These are phyloP conservation scores for Nemotelus pantherinus DNA, from an alignment of 2,888 invertebrate genomes.

Conservation along the genomic window DNA sequence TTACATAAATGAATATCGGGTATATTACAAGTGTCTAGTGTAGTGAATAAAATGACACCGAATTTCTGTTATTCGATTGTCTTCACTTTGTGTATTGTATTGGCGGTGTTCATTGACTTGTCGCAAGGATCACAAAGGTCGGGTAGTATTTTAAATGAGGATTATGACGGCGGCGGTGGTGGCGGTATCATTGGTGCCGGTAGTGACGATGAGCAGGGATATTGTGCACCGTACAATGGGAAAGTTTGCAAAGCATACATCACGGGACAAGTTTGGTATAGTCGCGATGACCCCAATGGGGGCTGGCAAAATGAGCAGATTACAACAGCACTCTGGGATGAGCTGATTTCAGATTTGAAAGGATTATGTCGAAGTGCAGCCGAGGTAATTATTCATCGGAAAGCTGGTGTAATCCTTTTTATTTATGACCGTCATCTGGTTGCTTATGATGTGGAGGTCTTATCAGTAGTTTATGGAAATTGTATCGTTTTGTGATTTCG, in stretches of 20 bases:
- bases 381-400: constrained; percentile 68
- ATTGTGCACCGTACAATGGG: constrained; percentile 89
- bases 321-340: constrained; percentile 83
- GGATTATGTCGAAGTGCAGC: constrained; percentile 89
- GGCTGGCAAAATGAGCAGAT: constrained; percentile 88
- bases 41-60: constrained; percentile 21
- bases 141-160: constrained; percentile 25
- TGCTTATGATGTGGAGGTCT: background rate
- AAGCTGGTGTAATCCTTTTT: constrained; percentile 32
- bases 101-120: constrained; percentile 29
- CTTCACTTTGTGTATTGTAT: constrained; percentile 25
- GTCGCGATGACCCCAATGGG: constrained; percentile 69
- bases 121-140: constrained; percentile 32
- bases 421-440: constrained; percentile 35
- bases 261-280: constrained; percentile 80
- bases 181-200: background rate
- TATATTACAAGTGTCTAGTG: background rate
- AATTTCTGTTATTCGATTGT: background rate
- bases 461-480: constrained; percentile 39
- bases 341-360: constrained; percentile 80
- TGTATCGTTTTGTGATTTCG: background rate
- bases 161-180: constrained; percentile 15
- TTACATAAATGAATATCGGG: background rate
- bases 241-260: constrained; percentile 78
- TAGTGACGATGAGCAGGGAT: constrained; percentile 67